phyloP scores from a whole-genome alignment of 2,113 vertebrate genomes.

The Callithrix jacchus region DNA sequence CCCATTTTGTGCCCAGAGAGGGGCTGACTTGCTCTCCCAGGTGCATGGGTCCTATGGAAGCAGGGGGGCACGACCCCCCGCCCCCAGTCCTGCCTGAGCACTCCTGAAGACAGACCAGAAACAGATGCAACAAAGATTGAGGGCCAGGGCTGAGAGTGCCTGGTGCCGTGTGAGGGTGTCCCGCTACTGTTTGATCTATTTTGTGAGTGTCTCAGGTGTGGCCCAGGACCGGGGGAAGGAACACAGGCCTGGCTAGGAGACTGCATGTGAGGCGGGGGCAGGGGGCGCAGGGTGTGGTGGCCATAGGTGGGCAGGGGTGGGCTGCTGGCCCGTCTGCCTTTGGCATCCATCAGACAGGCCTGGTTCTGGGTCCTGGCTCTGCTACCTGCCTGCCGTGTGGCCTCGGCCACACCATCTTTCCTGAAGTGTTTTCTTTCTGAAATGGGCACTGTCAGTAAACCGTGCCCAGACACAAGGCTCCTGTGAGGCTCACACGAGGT shows the following conservation, averaged over 20 bases:
- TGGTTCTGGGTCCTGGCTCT: background rate
- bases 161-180: background rate
- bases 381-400: background rate
- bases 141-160: conserved; percentile 1
- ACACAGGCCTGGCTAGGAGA: background rate
- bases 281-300: background rate
- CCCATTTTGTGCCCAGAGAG: background rate
- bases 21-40: background rate
- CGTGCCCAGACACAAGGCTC: background rate
- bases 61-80: background rate
- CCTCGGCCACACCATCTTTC: background rate
- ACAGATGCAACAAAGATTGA: conserved; percentile 73
- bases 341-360: background rate
- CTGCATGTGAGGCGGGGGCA: rapidly evolving
- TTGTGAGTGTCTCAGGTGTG: background rate
- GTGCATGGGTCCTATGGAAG: background rate
- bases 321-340: background rate
- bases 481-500: background rate
- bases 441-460: background rate
- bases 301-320: background rate
- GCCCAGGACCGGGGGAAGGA: background rate
- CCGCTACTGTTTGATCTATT: conserved; percentile 64
- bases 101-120: conserved; percentile 62
- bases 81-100: background rate
- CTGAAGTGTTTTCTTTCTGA: background rate